Percentiles rank a stretch among this genome's conserved stretches.
Conservation (phyloP, 2,797 vertebrate species). For the Amblyopsis hoosieri region DNA sequence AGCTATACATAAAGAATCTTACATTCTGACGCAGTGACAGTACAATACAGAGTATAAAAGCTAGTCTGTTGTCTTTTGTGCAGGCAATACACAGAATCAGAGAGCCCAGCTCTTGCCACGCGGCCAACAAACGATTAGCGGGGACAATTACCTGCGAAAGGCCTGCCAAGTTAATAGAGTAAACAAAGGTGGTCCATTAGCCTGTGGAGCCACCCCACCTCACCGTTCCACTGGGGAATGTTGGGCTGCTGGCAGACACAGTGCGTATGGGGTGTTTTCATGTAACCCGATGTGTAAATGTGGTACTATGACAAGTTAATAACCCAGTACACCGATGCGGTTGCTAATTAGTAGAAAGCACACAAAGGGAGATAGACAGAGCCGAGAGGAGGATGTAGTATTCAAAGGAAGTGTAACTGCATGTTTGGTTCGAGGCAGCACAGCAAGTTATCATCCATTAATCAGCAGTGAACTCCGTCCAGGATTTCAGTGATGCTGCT, state of each 20-base stretch:
- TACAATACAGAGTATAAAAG: not conserved
- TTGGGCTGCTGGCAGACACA: conserved; percentile 50
- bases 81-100: conserved; percentile 37
- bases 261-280: conserved; percentile 57
- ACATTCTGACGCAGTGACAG: conserved; percentile 13
- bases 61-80: conserved; percentile 23
- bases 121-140: conserved; percentile 66
- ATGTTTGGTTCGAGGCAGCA: not conserved
- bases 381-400: conserved; percentile 2
- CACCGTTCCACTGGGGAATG: conserved; percentile 46
- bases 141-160: conserved; percentile 64
- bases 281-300: conserved; percentile 54
- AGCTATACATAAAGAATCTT: not conserved
- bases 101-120: conserved; percentile 48
- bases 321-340: conserved; percentile 23
- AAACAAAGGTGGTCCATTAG: conserved; percentile 70
- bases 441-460: too few relatives aligned
- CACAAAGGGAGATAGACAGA: conserved; percentile 27
- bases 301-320: conserved; percentile 44
- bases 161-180: conserved; percentile 60
- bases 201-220: conserved; percentile 42
- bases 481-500: too few relatives aligned
- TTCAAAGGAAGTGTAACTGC: conserved; percentile 7
- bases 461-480: too few relatives aligned
- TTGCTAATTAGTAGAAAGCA: conserved; percentile 49